Evolutionary conservation across 2,888 invertebrate genomes (phyloP).

Genomic region (Mesorhabditis spiculigera): DNA sequence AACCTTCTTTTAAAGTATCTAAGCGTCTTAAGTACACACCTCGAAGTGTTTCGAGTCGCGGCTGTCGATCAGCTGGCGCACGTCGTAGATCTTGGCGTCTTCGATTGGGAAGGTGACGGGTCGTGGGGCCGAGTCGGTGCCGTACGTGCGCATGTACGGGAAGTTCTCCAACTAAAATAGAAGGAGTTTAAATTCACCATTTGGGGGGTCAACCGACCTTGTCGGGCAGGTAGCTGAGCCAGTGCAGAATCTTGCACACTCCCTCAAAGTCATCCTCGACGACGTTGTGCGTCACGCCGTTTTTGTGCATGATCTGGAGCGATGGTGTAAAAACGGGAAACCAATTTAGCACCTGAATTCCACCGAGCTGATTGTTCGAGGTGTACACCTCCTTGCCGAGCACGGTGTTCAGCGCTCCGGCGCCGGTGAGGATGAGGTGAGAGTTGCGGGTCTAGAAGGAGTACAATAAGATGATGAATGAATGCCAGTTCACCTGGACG

Average conservation of each 20-base stretch:
- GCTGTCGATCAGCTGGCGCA: constrained; percentile 31
- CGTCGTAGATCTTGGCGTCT: constrained; percentile 29
- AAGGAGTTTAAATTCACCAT: constrained; percentile 61
- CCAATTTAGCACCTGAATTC: constrained; percentile 60
- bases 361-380: constrained; percentile 95
- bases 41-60: constrained; percentile 9
- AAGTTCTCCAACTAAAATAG: constrained; percentile 67
- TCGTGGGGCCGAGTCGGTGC: constrained; percentile 22
- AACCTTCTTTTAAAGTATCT: too few relatives aligned
- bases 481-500: constrained; percentile 63
- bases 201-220: constrained; percentile 11
- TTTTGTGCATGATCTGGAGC: constrained; percentile 96
- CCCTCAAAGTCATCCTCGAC: constrained; percentile 81
- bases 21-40: neutral
- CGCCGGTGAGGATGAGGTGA: constrained; percentile 95
- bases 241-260: constrained; percentile 73
- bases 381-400: constrained; percentile 88
- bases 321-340: neutral
- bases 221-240: constrained; percentile 90
- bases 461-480: neutral
- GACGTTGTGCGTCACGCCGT: constrained; percentile 90
- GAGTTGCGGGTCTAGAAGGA: constrained; percentile 65
- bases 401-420: constrained; percentile 68
- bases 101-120: constrained; percentile 21
- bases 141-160: constrained; percentile 29